These are phyloP conservation scores for Papilio polyxenes DNA, from an alignment of 1,140 invertebrate genomes.

Conservation along the genomic window DNA sequence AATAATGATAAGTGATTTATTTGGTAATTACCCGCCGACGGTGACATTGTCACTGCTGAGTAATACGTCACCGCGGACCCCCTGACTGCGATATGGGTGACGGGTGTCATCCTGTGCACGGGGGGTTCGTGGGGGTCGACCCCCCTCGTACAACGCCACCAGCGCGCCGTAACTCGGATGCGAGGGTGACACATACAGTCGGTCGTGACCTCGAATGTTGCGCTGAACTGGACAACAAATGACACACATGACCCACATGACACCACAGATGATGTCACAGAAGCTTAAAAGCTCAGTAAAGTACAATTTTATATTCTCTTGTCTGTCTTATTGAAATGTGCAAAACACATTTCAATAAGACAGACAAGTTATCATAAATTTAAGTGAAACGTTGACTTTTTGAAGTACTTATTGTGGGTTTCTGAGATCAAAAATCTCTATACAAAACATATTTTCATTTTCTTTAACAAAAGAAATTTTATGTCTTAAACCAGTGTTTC, in stretches of 20 bases:
- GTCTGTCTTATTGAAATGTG: too few relatives aligned
- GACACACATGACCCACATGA: background rate
- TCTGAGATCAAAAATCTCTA: too few relatives aligned
- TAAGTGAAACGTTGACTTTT: too few relatives aligned
- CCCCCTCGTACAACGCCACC: slow-evolving; percentile 84
- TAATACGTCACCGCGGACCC: slow-evolving; percentile 88
- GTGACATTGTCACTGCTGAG: slow-evolving; percentile 85
- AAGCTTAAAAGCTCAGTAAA: background rate
- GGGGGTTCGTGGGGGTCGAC: slow-evolving; percentile 41
- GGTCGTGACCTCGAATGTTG: slow-evolving; percentile 88
- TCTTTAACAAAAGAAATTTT: too few relatives aligned
- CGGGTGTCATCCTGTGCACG: slow-evolving; percentile 47
- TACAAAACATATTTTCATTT: too few relatives aligned
- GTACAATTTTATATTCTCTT: too few relatives aligned
- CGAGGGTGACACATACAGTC: slow-evolving; percentile 87
- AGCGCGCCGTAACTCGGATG: slow-evolving; percentile 87
- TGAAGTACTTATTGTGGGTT: too few relatives aligned
- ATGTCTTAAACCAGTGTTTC: too few relatives aligned
- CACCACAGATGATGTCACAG: background rate
- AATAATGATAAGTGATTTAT: too few relatives aligned
- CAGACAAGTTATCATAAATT: too few relatives aligned
- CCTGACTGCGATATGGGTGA: slow-evolving; percentile 82
- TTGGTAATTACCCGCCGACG: slow-evolving; percentile 81
- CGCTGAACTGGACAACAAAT: slow-evolving; percentile 67
- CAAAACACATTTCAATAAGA: too few relatives aligned